phyloP scores from a whole-genome alignment of 2,797 vertebrate species.

The Danio kyathit region DNA sequence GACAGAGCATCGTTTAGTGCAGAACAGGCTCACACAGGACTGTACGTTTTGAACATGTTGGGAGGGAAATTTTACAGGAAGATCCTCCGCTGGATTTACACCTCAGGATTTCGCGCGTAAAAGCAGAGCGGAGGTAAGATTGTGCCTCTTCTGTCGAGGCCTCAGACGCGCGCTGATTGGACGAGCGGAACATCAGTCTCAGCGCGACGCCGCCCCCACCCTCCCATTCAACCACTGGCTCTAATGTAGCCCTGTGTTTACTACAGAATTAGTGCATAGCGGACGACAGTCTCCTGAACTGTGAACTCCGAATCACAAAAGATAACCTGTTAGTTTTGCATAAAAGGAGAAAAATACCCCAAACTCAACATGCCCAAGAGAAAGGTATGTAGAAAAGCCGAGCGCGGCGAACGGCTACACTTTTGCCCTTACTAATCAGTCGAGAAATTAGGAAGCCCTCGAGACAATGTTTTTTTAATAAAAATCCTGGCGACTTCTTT shows the following conservation, averaged over 20 bases:
- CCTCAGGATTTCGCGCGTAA: slow-evolving; percentile 70
- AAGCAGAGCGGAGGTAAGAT: slow-evolving; percentile 60
- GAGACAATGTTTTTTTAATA: slow-evolving; percentile 56
- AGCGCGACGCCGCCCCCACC: slow-evolving; percentile 72
- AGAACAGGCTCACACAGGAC: background rate
- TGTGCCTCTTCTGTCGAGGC: slow-evolving; percentile 51
- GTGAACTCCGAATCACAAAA: slow-evolving; percentile 62
- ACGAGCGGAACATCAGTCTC: slow-evolving; percentile 67
- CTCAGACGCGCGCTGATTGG: slow-evolving; percentile 70
- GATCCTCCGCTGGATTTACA: background rate
- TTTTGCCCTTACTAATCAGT: slow-evolving; percentile 68
- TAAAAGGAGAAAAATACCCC: slow-evolving; percentile 66
- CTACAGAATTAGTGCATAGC: slow-evolving; percentile 79
- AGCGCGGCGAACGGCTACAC: slow-evolving; percentile 63
- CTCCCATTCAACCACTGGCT: slow-evolving; percentile 83
- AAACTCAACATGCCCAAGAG: slow-evolving; percentile 85
- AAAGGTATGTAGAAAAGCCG: slow-evolving; percentile 81
- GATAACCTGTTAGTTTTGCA: slow-evolving; percentile 63
- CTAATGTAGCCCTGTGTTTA: slow-evolving; percentile 83
- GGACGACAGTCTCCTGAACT: slow-evolving; percentile 68
- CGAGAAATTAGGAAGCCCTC: slow-evolving; percentile 66
- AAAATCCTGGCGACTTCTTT: slow-evolving; percentile 44
- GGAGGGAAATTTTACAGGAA: slow-evolving; percentile 4
- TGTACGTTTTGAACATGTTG: background rate
- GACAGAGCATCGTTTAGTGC: background rate